Conservation (phyloP, 1,140 invertebrate species). For the Eciton burchellii region DNA sequence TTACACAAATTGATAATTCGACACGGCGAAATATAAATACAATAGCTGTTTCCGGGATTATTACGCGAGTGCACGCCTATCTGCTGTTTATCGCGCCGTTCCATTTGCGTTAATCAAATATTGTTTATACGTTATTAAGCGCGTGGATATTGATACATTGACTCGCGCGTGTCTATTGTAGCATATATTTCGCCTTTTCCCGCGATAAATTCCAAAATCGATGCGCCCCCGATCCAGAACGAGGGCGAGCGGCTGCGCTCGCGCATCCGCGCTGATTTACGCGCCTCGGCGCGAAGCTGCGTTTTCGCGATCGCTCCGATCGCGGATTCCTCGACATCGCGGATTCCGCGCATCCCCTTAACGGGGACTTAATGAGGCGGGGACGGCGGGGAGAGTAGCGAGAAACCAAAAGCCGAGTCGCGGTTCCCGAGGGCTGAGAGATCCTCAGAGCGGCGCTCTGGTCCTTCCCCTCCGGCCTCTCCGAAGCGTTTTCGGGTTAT, state of each 20-base stretch:
- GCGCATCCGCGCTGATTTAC: too few relatives aligned
- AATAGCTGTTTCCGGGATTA: constrained; percentile 59
- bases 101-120: constrained; percentile 60
- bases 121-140: constrained; percentile 52
- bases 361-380: too few relatives aligned
- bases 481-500: constrained; percentile 69
- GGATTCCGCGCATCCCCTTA: constrained; percentile 32
- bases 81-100: constrained; percentile 55
- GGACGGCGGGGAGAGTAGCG: constrained; percentile 40
- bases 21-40: constrained; percentile 61
- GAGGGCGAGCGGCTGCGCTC: constrained; percentile 4
- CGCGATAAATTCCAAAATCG: constrained; percentile 37
- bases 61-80: constrained; percentile 47
- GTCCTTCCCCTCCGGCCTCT: constrained; percentile 49
- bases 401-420: constrained; percentile 56
- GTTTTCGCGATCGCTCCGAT: constrained; percentile 18
- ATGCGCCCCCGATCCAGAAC: constrained; percentile 13
- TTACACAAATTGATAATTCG: constrained; percentile 70
- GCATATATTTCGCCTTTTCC: constrained; percentile 28
- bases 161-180: constrained; percentile 41
- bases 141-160: constrained; percentile 33
- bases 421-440: constrained; percentile 34
- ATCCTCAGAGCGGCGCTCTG: constrained; percentile 54
- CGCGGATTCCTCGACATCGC: not conserved
- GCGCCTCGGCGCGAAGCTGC: constrained; percentile 37